Base-by-base conservation (phyloP, 2,113 vertebrate species). In the Irena cyanogastra region DNA sequence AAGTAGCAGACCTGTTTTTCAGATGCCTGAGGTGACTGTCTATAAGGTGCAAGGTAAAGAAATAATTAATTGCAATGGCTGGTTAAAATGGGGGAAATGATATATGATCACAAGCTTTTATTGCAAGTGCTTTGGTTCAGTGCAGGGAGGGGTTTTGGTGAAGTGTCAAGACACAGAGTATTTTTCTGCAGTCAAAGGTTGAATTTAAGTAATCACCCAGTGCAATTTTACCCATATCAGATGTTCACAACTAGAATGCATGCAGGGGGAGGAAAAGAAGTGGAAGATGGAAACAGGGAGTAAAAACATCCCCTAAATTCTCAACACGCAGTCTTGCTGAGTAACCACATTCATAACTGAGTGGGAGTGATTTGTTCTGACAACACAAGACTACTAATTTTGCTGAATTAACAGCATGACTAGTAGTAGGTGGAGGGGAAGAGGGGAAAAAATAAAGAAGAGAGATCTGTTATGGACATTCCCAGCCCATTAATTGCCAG, bases 311-410 rank as follows among this genome's bases (percentile, higher is more conserved):
- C 90, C 82, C 47, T 74, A 90, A 94, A 89, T 92, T 93, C 83
- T 93, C 83, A 81, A 88, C 60, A 35, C 47, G 35, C 83, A 93
- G 85, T 75, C 79, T 90, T 94, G 94, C 94, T 97, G 97, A 97
- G 91, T 92, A 94, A 95, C 95, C 74, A 89, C 95, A 95, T 97
- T 97, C 94, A 85, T 90, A 92, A 93, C 76, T 0, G 26, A 93
- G 97, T 93, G 89, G 94, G 93, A 95, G 94, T 93, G 96, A 97
- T 95, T 95, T 97, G 94, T 88, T 96, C 94, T 95, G 95, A 97
- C 93, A 95, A 89, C 91, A 91, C 86, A 80, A 74, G 87, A 74
- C 68, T 90, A 93, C 90, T 96, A 94, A 97, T 95, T 93, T 97
- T 96, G 92, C 93, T 97, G 94, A 96, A 96, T 95, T 95, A 96